Evolutionary conservation across 1,140 invertebrate species (phyloP).

Genomic region (Microplitis mediator): DNA sequence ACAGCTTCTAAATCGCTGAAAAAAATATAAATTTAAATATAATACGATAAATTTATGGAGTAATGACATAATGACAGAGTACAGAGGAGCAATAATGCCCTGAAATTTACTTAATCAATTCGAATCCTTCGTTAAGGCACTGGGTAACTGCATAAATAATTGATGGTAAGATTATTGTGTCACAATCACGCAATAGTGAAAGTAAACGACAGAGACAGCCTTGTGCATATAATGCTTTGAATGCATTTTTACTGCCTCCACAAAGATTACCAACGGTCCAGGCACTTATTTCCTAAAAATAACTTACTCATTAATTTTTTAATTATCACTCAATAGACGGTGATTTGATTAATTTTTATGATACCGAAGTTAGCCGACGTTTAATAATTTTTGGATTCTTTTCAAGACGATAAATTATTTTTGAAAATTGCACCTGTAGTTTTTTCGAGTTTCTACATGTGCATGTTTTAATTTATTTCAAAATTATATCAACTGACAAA

Average conservation of each 20-base stretch:
- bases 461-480: too few relatives aligned
- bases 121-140: conserved; percentile 40
- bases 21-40: conserved; percentile 23
- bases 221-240: conserved; percentile 49
- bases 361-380: too few relatives aligned
- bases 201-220: conserved; percentile 46
- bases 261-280: conserved; percentile 58
- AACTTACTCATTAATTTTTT: neutral
- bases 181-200: conserved; percentile 42
- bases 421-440: too few relatives aligned
- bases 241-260: conserved; percentile 40
- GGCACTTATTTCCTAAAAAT: conserved; percentile 48
- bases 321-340: neutral
- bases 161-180: conserved; percentile 41
- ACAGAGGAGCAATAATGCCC: neutral
- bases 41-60: neutral
- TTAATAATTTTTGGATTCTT: too few relatives aligned
- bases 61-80: neutral
- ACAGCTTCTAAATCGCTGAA: conserved; percentile 42
- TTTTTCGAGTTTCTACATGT: too few relatives aligned
- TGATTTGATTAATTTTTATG: too few relatives aligned
- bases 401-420: too few relatives aligned
- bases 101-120: conserved; percentile 35
- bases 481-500: too few relatives aligned
- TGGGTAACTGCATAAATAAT: conserved; percentile 46